Base-by-base conservation (phyloP, 2,888 invertebrate species). In the Spisula subtruncata region DNA sequence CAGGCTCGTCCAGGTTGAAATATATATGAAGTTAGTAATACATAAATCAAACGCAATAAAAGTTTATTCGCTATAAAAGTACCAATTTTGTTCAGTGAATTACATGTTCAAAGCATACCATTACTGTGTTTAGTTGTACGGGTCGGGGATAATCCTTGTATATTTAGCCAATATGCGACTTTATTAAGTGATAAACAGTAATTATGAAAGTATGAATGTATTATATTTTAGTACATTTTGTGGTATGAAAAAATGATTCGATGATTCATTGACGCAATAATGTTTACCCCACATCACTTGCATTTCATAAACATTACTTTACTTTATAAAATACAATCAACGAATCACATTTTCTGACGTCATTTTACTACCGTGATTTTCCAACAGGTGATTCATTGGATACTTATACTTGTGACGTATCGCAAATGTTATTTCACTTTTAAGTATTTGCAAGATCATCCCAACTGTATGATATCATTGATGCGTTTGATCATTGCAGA, bases 41-140 rank as follows among this genome's bases (percentile, higher is more conserved):
- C 0, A 66, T 66, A 66, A n/a, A 66, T 66, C 60, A 66, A 66
- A 66, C 1, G n/a, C 18, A 18, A 75, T 75, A 75, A 75, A 32
- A 75, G 10, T 75, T 14, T 71, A 71, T 12, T 71, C 14, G 71
- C 6, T 71, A 14, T 75, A 75, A 10, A 32, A 75, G 16, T 32
- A 75, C 75, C 75, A 75, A 75, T 75, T 75, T 75, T 75, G 32
- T 75, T 46, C 71, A 71, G 0, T 35, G 32, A 41, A 83, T 83
- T 83, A 35, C 46, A 20, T 6, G 60, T 54, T 83, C 83, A 83
- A 83, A 83, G 83, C 83, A 83, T 83, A 54, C 83, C 83, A 32
- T 48, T n/a, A 35, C 60, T 83, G 14, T 41, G 25, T 35, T 12
- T 83, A 20, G 35, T 32, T 75, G 66, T 41, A 60, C n/a, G 83